phyloP scores from a whole-genome alignment of 2,888 invertebrate genomes.

The Drosophila cyrtoloma region DNA sequence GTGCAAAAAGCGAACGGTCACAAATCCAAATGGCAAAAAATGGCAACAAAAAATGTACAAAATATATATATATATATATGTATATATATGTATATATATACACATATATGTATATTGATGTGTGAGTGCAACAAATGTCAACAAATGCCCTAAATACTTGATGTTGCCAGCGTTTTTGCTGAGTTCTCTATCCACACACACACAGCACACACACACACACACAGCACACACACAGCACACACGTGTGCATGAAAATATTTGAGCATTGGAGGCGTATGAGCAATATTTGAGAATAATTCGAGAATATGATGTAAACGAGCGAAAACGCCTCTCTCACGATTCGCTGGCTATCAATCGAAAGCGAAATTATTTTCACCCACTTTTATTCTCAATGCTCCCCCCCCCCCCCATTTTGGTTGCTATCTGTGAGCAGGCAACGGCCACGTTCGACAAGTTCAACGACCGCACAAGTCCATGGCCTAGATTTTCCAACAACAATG shows the following conservation, averaged over 20 bases:
- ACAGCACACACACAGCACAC: neutral
- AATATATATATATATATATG: constrained; percentile 24
- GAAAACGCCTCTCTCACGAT: neutral
- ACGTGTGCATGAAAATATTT: constrained; percentile 13
- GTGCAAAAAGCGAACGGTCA: constrained; percentile 20
- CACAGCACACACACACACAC: neutral
- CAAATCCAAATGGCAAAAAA: constrained; percentile 54
- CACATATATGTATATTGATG: constrained; percentile 13
- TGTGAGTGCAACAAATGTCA: constrained; percentile 63
- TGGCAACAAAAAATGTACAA: neutral
- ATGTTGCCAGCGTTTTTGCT: constrained; percentile 33
- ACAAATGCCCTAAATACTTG: constrained; percentile 70
- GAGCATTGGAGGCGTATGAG: constrained; percentile 34
- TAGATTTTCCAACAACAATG: constrained; percentile 78
- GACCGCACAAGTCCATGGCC: constrained; percentile 85
- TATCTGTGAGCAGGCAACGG: constrained; percentile 29
- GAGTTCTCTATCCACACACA: constrained; percentile 1
- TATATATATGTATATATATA: constrained; percentile 20
- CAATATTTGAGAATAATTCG: constrained; percentile 22
- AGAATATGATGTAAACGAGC: neutral
- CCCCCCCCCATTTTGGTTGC: constrained; percentile 9
- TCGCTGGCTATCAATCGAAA: constrained; percentile 65
- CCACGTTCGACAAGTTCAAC: constrained; percentile 82
- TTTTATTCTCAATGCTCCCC: neutral
- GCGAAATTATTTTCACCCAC: constrained; percentile 50